These are phyloP conservation scores for Caenorhabditis elegans DNA, from an alignment of 1,140 invertebrate genomes.

Conservation along the genomic window WBcel235 BX284602.5:10885001-10885500, in stretches of 20 bases:
- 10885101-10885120: background rate
- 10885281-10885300: no score
- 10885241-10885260: background rate
- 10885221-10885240: background rate
- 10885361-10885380: no score
- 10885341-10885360: no score
- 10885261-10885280: no score
- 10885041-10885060: conserved; percentile 2
- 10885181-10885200: background rate
- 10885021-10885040: background rate
- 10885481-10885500: background rate
- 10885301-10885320: no score
- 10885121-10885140: background rate
- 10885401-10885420: no score
- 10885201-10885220: background rate
- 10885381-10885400: no score
- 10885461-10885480: background rate
- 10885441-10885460: no score
- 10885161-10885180: background rate
- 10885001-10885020: background rate
- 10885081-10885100: background rate
- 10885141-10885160: background rate
- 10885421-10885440: no score
- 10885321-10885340: no score
- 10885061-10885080: background rate